A percentile compares a stretch with the other conserved stretches of the same genome.
Evolutionary conservation across 2,113 vertebrate species (phyloP).

Genomic region (Elephas maximus): DNA sequence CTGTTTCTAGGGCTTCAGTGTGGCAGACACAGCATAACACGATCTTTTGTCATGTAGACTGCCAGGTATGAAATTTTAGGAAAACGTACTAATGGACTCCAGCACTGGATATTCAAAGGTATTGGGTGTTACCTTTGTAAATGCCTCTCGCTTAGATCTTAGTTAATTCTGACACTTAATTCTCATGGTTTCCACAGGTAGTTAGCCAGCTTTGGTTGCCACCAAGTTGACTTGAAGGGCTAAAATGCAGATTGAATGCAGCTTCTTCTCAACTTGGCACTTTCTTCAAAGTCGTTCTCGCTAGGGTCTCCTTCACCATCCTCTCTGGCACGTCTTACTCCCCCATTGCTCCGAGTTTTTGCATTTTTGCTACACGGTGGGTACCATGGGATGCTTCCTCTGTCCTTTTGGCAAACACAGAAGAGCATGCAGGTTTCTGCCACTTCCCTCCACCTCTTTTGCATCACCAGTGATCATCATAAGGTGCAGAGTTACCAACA

Average conservation of each 20-base stretch:
- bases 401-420: background rate
- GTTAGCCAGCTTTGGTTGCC: rapidly evolving
- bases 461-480: no score
- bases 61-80: background rate
- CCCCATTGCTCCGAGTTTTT: rapidly evolving
- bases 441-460: background rate
- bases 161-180: background rate
- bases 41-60: background rate
- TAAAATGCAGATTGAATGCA: rapidly evolving
- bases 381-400: background rate
- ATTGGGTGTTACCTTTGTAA: background rate
- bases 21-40: background rate
- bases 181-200: background rate
- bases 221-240: background rate
- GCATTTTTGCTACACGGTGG: background rate
- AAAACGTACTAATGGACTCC: background rate
- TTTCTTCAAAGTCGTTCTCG: background rate
- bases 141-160: background rate
- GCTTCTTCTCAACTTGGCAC: rapidly evolving
- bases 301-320: rapidly evolving
- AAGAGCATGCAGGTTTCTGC: background rate
- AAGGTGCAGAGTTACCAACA: background rate
- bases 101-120: background rate
- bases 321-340: rapidly evolving
- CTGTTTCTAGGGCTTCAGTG: background rate